These are phyloP conservation scores for pig (Sus scrofa) DNA, from an alignment of 2,113 vertebrate species.

Conservation along the genomic window T2T-Sscrofa CM000826.6:79848501-79849000, in stretches of 20 bases:
- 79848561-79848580: slow-evolving; percentile 28
- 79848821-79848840: neutral
- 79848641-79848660: slow-evolving; percentile 59
- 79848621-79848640: slow-evolving; percentile 59
- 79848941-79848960: neutral
- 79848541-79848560: slow-evolving; percentile 34
- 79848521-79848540: neutral
- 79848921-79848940: slow-evolving; percentile 7
- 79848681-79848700: slow-evolving; percentile 49
- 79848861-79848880: slow-evolving; percentile 20
- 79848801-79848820: neutral
- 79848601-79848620: slow-evolving; percentile 70
- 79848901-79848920: neutral
- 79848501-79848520: slow-evolving; percentile 41
- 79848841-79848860: slow-evolving; percentile 49
- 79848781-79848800: slow-evolving; percentile 44
- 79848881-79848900: neutral
- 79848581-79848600: slow-evolving; percentile 75
- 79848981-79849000: neutral
- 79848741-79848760: slow-evolving; percentile 33
- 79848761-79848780: slow-evolving; percentile 25
- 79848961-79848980: neutral
- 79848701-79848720: slow-evolving; percentile 47
- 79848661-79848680: slow-evolving; percentile 63
- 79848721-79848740: slow-evolving; percentile 12